phyloP scores from a whole-genome alignment of 1,140 invertebrate genomes.

The Apocrypta bakeri region DNA sequence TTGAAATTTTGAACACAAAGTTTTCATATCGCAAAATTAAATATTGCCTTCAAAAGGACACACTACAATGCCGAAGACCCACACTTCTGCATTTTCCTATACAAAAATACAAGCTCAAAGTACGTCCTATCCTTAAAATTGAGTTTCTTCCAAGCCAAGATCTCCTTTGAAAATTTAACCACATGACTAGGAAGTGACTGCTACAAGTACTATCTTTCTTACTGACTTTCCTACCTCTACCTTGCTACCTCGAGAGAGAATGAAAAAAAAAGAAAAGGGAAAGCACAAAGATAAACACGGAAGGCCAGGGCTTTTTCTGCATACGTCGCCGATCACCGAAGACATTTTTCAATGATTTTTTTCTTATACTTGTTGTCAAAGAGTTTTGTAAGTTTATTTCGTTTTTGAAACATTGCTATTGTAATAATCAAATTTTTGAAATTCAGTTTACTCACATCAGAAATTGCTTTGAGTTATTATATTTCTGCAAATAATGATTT shows the following conservation, averaged over 20 bases:
- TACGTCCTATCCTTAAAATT: background rate
- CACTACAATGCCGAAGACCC: no score
- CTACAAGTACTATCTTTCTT: background rate
- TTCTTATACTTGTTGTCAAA: background rate
- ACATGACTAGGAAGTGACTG: background rate
- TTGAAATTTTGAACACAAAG: no score
- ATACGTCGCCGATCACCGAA: background rate
- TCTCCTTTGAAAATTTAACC: background rate
- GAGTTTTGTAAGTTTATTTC: no score
- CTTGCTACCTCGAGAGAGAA: background rate
- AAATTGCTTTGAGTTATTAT: no score
- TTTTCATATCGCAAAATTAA: no score
- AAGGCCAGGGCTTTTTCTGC: background rate
- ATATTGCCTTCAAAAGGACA: no score
- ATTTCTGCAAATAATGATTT: no score
- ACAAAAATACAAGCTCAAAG: background rate
- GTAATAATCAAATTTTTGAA: no score
- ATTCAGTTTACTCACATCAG: no score
- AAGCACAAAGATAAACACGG: background rate
- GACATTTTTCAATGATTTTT: background rate
- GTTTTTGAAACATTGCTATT: no score
- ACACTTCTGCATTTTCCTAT: no score
- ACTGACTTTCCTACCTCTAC: background rate
- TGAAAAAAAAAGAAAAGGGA: background rate
- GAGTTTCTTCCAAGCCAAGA: background rate